A percentile compares a stretch with the other conserved stretches of the same genome.
Evolutionary conservation across 1,140 invertebrate genomes (phyloP).

Genomic region (honey bee (Apis mellifera)): DNA sequence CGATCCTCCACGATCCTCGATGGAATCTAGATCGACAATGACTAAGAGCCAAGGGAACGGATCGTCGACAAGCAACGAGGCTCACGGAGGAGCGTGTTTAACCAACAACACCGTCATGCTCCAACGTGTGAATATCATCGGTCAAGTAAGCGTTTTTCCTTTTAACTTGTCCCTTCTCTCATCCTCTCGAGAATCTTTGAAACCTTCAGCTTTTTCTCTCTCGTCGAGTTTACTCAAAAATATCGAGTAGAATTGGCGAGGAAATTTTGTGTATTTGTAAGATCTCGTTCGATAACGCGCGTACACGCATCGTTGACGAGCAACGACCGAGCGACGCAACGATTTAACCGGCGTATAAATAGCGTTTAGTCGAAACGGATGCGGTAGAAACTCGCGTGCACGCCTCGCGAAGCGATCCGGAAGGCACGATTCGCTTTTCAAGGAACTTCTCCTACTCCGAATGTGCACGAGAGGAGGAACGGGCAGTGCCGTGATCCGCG

Average conservation of each 20-base stretch:
- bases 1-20: not conserved
- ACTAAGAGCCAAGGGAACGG: conserved; percentile 31
- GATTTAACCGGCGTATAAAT: conserved; percentile 75
- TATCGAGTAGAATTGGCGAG: too few relatives aligned
- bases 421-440: conserved; percentile 64
- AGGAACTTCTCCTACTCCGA: conserved; percentile 52
- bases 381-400: conserved; percentile 68
- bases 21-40: conserved; percentile 45
- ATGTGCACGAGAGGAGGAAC: not conserved
- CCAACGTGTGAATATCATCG: conserved; percentile 14
- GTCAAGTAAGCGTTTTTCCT: conserved; percentile 53
- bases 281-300: conserved; percentile 57
- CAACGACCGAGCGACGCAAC: conserved; percentile 57
- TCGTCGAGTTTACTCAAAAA: too few relatives aligned
- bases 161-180: too few relatives aligned
- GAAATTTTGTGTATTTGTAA: too few relatives aligned
- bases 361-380: conserved; percentile 73
- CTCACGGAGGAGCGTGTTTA: not conserved
- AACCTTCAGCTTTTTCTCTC: too few relatives aligned
- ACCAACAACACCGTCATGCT: conserved; percentile 20
- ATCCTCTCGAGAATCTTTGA: too few relatives aligned
- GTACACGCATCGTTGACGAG: conserved; percentile 32
- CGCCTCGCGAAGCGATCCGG: conserved; percentile 65
- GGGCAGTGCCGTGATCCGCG: not conserved
- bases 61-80: conserved; percentile 1